Percentiles rank a stretch among this genome's conserved stretches.
phyloP scores from a whole-genome alignment of 2,113 vertebrate species.

The Notarius quadriscutis region DNA sequence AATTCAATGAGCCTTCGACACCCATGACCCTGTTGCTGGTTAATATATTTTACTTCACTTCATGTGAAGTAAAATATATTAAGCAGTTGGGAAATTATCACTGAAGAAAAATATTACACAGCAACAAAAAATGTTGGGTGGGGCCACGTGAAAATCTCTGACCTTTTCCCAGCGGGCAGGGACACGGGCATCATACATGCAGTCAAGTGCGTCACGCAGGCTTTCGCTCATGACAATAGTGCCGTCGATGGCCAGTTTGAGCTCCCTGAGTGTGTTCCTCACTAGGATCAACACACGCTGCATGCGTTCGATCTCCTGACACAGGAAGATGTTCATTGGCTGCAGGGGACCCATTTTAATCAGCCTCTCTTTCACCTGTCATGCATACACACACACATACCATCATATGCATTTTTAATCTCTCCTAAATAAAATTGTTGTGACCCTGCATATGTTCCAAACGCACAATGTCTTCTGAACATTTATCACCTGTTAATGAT shows the following conservation, averaged over 20 bases:
- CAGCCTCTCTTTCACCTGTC: constrained; percentile 84
- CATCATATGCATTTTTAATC: neutral
- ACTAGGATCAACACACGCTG: constrained; percentile 84
- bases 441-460: neutral
- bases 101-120: neutral
- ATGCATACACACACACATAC: constrained; percentile 34
- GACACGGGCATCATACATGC: constrained; percentile 91
- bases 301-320: constrained; percentile 92
- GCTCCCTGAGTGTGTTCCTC: constrained; percentile 83
- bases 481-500: neutral
- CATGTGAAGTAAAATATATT: too few relatives aligned
- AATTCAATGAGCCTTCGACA: too few relatives aligned
- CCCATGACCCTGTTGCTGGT: too few relatives aligned
- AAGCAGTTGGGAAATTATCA: too few relatives aligned
- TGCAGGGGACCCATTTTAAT: constrained; percentile 85
- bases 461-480: neutral
- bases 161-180: constrained; percentile 90
- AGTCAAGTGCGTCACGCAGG: constrained; percentile 89
- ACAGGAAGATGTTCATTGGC: constrained; percentile 95
- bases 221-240: constrained; percentile 93
- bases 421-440: neutral
- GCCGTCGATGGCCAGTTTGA: constrained; percentile 91
- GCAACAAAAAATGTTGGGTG: too few relatives aligned
- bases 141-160: constrained; percentile 1
- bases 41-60: too few relatives aligned